Evolutionary conservation across 2,113 vertebrate genomes (phyloP).

Genomic region (Lycaon pictus): DNA sequence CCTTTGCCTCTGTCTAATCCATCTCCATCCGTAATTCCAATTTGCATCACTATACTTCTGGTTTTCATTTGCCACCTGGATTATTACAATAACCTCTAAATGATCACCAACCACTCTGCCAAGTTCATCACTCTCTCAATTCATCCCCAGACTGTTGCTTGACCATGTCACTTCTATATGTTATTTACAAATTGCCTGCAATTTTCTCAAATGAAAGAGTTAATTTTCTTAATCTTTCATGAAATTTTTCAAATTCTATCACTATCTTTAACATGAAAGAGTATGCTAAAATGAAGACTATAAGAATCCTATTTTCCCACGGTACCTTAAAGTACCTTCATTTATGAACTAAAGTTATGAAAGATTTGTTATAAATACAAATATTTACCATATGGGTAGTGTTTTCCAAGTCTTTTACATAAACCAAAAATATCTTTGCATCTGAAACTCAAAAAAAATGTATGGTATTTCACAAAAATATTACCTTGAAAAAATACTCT

Average conservation of each 20-base stretch:
- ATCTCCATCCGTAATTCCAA: not conserved
- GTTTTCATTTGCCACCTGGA: not conserved
- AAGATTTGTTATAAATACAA: slow-evolving; percentile 26
- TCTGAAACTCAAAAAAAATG: slow-evolving; percentile 14
- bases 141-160: not conserved
- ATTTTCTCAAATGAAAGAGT: slow-evolving; percentile 36
- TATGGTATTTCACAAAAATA: slow-evolving; percentile 19
- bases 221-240: not conserved
- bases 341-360: slow-evolving; percentile 2
- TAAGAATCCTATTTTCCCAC: not conserved
- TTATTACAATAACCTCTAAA: not conserved
- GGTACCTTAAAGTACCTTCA: not conserved
- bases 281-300: not conserved
- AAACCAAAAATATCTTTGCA: not conserved
- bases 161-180: not conserved
- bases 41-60: not conserved
- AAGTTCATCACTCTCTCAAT: not conserved
- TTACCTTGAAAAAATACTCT: slow-evolving; percentile 10
- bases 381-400: not conserved
- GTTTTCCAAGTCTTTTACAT: not conserved
- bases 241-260: slow-evolving; percentile 33
- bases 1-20: not conserved
- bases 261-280: not conserved
- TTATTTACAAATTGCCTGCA: not conserved
- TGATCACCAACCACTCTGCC: not conserved